Evolutionary conservation across 2,797 vertebrate genomes (phyloP).

Genomic region (Intellagama lesueurii): DNA sequence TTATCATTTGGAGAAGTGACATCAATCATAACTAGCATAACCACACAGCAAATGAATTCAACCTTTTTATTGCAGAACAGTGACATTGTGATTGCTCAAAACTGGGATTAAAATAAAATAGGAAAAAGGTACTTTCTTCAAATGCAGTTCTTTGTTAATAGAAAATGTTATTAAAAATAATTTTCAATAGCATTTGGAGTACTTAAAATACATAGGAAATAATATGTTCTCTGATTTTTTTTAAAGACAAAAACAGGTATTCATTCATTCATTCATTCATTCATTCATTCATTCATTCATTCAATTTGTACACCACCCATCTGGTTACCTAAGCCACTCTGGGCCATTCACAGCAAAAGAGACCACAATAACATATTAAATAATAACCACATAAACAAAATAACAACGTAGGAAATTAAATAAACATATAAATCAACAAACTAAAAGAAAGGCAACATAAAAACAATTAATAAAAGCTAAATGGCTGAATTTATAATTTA

Average conservation of each 20-base stretch:
- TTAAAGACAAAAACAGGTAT: too few relatives aligned
- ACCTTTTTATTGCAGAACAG: constrained; percentile 87
- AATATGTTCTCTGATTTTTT: constrained; percentile 59
- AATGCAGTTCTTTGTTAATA: constrained; percentile 88
- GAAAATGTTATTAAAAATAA: constrained; percentile 84
- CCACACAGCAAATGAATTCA: constrained; percentile 96
- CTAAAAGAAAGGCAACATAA: too few relatives aligned
- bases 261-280: too few relatives aligned
- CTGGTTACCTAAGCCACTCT: too few relatives aligned
- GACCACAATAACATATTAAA: too few relatives aligned
- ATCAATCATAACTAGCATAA: constrained; percentile 98
- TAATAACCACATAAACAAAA: too few relatives aligned
- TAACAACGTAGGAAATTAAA: too few relatives aligned
- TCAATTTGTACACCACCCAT: constrained; percentile 28
- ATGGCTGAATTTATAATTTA: too few relatives aligned
- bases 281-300: background rate
- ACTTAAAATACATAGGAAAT: constrained; percentile 82
- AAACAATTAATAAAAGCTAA: too few relatives aligned
- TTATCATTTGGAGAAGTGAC: constrained; percentile 96
- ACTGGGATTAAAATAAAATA: constrained; percentile 88
- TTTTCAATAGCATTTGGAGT: constrained; percentile 80
- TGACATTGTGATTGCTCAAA: constrained; percentile 93
- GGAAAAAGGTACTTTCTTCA: constrained; percentile 85
- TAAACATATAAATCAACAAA: too few relatives aligned
- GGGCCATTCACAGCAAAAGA: too few relatives aligned